Percentiles rank a stretch among this genome's conserved stretches.
These are phyloP conservation scores for Galaxea fascicularis DNA, from an alignment of 92 coral and sea anemone genomes.

Conservation along the genomic window DNA sequence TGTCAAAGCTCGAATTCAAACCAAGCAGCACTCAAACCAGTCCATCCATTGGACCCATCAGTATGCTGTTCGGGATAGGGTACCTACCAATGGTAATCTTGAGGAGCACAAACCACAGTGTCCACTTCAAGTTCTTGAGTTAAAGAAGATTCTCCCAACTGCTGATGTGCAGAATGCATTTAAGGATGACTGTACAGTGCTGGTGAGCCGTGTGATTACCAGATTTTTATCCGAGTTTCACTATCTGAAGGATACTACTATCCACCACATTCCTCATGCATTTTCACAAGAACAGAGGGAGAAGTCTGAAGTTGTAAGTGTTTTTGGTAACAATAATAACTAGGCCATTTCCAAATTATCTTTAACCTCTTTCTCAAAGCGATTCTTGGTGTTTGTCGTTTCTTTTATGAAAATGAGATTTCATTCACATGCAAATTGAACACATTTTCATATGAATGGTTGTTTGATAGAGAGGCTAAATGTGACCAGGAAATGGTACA, in stretches of 20 bases:
- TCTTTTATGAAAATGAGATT: too few species aligned
- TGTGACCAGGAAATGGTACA: too few species aligned
- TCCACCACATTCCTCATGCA: conserved; percentile 72
- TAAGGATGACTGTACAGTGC: conserved; percentile 56
- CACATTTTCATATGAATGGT: too few species aligned
- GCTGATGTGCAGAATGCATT: conserved; percentile 52
- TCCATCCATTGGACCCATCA: conserved; percentile 77
- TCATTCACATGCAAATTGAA: too few species aligned
- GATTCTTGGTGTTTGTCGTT: too few species aligned
- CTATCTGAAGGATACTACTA: conserved; percentile 42
- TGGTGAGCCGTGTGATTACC: conserved; percentile 67
- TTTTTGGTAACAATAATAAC: conserved; percentile 17
- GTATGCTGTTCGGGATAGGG: conserved; percentile 49
- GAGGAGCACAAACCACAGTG: conserved; percentile 49
- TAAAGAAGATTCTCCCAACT: conserved; percentile 59
- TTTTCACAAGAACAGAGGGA: too few species aligned
- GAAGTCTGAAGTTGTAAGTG: conserved; percentile 18
- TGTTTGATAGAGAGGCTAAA: too few species aligned
- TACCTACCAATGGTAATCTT: conserved; percentile 34
- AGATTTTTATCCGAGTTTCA: conserved; percentile 46
- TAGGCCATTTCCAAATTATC: too few species aligned
- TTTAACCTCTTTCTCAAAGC: too few species aligned
- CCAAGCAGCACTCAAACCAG: too few species aligned
- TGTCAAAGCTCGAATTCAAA: conserved; percentile 51
- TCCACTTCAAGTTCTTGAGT: conserved; percentile 44